These are phyloP conservation scores for Urechis unicinctus DNA, from an alignment of 2,888 invertebrate species.

Conservation along the genomic window DNA sequence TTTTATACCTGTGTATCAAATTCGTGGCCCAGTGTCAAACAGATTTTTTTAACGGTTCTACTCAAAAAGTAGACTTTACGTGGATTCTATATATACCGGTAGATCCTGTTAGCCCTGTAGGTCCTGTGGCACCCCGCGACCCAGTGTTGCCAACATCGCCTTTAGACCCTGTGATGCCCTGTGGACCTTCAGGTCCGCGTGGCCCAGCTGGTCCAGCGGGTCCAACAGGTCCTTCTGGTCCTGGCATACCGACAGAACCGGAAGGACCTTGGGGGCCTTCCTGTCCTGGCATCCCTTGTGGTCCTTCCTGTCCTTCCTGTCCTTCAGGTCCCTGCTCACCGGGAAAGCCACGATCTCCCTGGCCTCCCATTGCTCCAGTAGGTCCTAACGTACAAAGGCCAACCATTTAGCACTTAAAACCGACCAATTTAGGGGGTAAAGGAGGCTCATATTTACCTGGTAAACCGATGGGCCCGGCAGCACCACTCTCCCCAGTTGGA, in stretches of 20 bases:
- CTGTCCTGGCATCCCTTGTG: no score
- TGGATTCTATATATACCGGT: background rate
- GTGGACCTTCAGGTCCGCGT: background rate
- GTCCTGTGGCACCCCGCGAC: background rate
- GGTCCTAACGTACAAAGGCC: no score
- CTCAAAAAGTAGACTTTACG: background rate
- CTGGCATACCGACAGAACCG: background rate
- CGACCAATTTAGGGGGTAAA: no score
- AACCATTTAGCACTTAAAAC: no score
- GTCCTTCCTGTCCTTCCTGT: no score
- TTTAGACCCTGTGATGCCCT: background rate
- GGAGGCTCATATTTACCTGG: no score
- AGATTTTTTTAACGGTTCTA: background rate
- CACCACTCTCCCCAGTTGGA: background rate
- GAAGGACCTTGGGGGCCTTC: no score
- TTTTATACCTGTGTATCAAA: conserved; percentile 5
- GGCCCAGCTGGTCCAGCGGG: background rate
- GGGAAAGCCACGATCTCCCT: no score
- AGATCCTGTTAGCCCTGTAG: background rate
- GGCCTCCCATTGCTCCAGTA: no score
- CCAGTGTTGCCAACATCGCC: background rate
- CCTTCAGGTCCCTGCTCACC: no score
- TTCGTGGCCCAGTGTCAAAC: conserved; percentile 1
- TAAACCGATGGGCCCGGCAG: no score
- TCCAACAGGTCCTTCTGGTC: background rate